phyloP scores from a whole-genome alignment of 1,140 invertebrate genomes.

The Caenorhabditis elegans region WBcel235 BX284604.4:5594001-5594500 shows the following conservation, averaged over 20 bases:
- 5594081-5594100: background rate
- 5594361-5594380: too few relatives aligned
- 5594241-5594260: background rate
- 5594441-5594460: too few relatives aligned
- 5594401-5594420: too few relatives aligned
- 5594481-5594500: too few relatives aligned
- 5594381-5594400: too few relatives aligned
- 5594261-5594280: background rate
- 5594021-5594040: background rate
- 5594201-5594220: background rate
- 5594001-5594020: background rate
- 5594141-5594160: background rate
- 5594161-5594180: background rate
- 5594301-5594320: too few relatives aligned
- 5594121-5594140: background rate
- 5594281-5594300: background rate
- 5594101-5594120: background rate
- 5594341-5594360: too few relatives aligned
- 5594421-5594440: too few relatives aligned
- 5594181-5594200: background rate
- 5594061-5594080: slow-evolving; percentile 13
- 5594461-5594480: too few relatives aligned
- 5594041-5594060: background rate
- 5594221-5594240: slow-evolving; percentile 14
- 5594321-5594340: too few relatives aligned